Base-by-base conservation (phyloP, 2,797 vertebrate species). In the Channallabes apus region DNA sequence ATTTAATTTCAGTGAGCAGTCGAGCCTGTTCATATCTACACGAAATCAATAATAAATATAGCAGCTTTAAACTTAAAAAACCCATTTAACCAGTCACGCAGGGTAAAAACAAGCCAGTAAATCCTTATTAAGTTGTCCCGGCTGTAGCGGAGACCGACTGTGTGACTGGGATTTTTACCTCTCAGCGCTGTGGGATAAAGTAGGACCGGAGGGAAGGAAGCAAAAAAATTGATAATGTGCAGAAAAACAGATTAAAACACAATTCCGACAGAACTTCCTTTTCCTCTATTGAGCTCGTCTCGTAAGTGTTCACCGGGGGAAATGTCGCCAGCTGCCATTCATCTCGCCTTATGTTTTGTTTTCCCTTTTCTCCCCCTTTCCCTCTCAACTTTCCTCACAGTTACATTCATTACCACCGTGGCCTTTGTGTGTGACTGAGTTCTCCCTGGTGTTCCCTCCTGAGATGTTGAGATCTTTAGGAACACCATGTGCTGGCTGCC, bases 181-280 rank as follows among this genome's bases (percentile, higher is more conserved):
- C 68, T 75, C 77, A 77, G 77, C 18, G 41, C 54, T 82, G 62
- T 75, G 68, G 65, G 86, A 88, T 86, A 54, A 78, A 82, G 86
- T 69, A 84, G 85, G 79, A 88, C 91, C 86, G 85, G 87, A 89
- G 93, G 90, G 86, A 92, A 91, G 85, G 88, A 88, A 88, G 86
- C 64, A 73, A 85, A 93, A 85, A 93, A 89, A 87, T 92, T 84
- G 91, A 88, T 92, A 91, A 90, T 87, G 59, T 88, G 90, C 84
- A 87, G 86, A 91, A 89, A 82, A 91, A 92, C 89, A 82, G 91
- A 93, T 67, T 86, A 84, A 90, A 89, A 85, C 89, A 73, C 73
- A 77, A 88, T 76, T 85, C 92, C 88, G 88, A 89, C 92, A 87
- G 80, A 85, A 88, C 89, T 93, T 94, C 91, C 92, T 82, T 92